These are phyloP conservation scores for Quadriops clusia DNA, from an alignment of 2,888 invertebrate genomes.

Conservation along the genomic window DNA sequence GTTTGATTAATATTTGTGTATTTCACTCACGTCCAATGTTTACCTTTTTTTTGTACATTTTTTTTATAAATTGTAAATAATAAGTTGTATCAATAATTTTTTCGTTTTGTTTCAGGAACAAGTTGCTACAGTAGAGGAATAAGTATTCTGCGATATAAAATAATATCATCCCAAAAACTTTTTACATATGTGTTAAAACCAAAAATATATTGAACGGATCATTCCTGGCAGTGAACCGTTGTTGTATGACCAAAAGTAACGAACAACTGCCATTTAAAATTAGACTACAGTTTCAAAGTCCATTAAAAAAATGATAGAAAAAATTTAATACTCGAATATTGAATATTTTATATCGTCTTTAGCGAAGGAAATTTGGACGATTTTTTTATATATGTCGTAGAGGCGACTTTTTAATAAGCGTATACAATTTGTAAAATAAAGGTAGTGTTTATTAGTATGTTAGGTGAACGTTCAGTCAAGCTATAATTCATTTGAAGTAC, in stretches of 20 bases:
- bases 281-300: too few species aligned
- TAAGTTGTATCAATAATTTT: constrained; percentile 10
- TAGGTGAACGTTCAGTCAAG: too few species aligned
- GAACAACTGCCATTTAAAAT: constrained; percentile 32
- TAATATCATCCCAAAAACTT: too few species aligned
- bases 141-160: too few species aligned
- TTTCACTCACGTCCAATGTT: too few species aligned
- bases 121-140: constrained; percentile 26
- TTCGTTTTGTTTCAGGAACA: constrained; percentile 22
- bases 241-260: constrained; percentile 30
- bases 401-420: constrained; percentile 32
- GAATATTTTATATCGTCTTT: constrained; percentile 34
- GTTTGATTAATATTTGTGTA: constrained; percentile 4
- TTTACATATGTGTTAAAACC: constrained; percentile 28
- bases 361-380: constrained; percentile 32
- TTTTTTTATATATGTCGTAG: constrained; percentile 32
- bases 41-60: too few species aligned
- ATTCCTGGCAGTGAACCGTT: constrained; percentile 34
- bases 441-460: too few species aligned
- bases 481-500: too few species aligned
- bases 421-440: constrained; percentile 37
- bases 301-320: constrained; percentile 22
- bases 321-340: constrained; percentile 29
- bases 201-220: constrained; percentile 26
- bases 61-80: not conserved